phyloP scores from a whole-genome alignment of 2,888 invertebrate genomes.

The Ichneumoninae sp. region DNA sequence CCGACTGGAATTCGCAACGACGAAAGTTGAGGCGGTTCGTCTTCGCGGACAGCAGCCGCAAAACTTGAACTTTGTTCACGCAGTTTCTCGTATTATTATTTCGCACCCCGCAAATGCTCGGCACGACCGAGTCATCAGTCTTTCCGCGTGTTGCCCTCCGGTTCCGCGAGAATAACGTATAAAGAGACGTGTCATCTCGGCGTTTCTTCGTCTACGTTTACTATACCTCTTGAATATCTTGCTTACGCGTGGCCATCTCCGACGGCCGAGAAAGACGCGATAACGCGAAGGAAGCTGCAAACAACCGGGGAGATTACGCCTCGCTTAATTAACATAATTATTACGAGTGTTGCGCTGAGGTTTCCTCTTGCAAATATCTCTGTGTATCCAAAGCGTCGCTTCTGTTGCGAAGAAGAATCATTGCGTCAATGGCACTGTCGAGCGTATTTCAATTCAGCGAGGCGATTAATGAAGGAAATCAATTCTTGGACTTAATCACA shows the following conservation, averaged over 20 bases:
- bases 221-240: conserved; percentile 58
- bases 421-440: background rate
- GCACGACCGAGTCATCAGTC: conserved; percentile 37
- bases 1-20: conserved; percentile 13
- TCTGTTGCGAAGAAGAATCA: background rate
- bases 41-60: background rate
- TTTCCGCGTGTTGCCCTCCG: conserved; percentile 4
- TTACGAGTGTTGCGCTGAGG: background rate
- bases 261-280: conserved; percentile 18
- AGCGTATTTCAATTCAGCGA: background rate
- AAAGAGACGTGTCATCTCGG: conserved; percentile 17
- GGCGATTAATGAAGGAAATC: background rate
- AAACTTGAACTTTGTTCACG: conserved; percentile 28
- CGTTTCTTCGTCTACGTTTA: conserved; percentile 35
- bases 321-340: conserved; percentile 36
- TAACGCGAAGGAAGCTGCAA: conserved; percentile 14
- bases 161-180: background rate
- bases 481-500: background rate
- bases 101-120: conserved; percentile 9
- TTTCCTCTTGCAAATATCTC: conserved; percentile 7
- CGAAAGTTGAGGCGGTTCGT: conserved; percentile 26
- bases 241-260: conserved; percentile 49
- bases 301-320: conserved; percentile 37
- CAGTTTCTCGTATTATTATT: background rate
- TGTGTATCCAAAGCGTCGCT: background rate